Percentiles rank a stretch among this genome's conserved stretches.
These are phyloP conservation scores for Gastrophysa polygoni DNA, from an alignment of 2,888 invertebrate genomes.

Conservation along the genomic window DNA sequence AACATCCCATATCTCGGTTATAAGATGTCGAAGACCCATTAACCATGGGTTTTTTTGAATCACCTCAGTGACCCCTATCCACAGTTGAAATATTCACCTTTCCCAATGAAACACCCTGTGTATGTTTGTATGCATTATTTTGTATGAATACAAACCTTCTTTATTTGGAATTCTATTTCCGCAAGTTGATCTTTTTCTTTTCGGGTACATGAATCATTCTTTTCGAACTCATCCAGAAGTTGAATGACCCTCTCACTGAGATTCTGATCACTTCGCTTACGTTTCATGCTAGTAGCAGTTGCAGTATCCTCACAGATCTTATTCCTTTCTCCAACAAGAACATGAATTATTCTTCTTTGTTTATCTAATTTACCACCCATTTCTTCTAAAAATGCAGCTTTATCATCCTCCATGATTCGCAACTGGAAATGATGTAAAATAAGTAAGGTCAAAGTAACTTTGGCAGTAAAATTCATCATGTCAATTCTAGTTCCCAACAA, in stretches of 20 bases:
- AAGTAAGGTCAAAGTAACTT: too few species aligned
- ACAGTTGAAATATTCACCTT: too few species aligned
- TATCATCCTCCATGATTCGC: conserved; percentile 82
- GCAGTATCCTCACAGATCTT: conserved; percentile 68
- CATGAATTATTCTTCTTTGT: conserved; percentile 67
- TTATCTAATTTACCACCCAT: conserved; percentile 69
- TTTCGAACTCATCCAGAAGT: conserved; percentile 64
- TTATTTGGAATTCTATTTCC: conserved; percentile 63
- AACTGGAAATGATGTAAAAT: conserved; percentile 64
- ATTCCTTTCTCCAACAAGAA: conserved; percentile 67
- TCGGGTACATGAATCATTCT: conserved; percentile 53
- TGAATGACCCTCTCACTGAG: conserved; percentile 62
- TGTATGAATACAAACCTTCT: conserved; percentile 39
- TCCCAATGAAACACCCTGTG: too few species aligned
- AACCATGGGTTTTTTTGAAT: too few species aligned
- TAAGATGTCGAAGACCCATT: too few species aligned
- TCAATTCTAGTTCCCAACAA: too few species aligned
- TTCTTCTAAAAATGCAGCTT: conserved; percentile 72
- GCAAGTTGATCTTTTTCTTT: conserved; percentile 54
- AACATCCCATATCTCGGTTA: too few species aligned
- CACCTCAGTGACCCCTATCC: too few species aligned
- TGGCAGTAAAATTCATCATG: too few species aligned
- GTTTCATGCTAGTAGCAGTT: conserved; percentile 65
- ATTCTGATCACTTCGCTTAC: conserved; percentile 62
- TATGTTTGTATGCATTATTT: too few species aligned